Percentiles rank a stretch among this genome's conserved stretches.
Conservation (phyloP, 1,140 invertebrate genomes). For the Formica exsecta region DNA sequence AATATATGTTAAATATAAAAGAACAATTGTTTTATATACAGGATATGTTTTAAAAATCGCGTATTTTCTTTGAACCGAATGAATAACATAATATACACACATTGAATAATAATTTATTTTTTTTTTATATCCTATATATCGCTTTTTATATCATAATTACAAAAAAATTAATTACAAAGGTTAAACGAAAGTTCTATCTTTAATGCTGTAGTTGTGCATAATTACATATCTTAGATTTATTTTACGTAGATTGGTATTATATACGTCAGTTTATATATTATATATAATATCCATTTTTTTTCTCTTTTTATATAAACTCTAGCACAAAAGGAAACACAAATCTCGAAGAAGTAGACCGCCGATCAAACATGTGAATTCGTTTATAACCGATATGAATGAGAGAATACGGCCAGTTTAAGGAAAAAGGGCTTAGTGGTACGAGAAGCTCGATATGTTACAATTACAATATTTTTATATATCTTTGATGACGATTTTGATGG, state of each 20-base stretch:
- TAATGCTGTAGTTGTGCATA: constrained; percentile 28
- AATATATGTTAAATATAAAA: constrained; percentile 3
- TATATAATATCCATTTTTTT: constrained; percentile 13
- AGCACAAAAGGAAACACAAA: constrained; percentile 13
- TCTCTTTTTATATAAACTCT: constrained; percentile 16
- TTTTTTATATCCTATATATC: constrained; percentile 30
- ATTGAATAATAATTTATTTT: constrained; percentile 43
- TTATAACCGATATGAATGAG: constrained; percentile 20
- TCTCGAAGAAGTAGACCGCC: background rate
- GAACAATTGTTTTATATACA: background rate
- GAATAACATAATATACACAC: constrained; percentile 27
- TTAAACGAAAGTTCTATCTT: constrained; percentile 39
- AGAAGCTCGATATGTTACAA: constrained; percentile 81
- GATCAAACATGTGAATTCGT: background rate
- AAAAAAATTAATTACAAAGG: constrained; percentile 54
- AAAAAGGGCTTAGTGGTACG: constrained; percentile 31
- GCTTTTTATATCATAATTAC: constrained; percentile 34
- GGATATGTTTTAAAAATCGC: constrained; percentile 4
- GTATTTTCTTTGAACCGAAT: background rate
- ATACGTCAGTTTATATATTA: background rate
- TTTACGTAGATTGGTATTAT: background rate
- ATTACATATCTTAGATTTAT: constrained; percentile 43
- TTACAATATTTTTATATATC: constrained; percentile 87
- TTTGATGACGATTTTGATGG: constrained; percentile 87
- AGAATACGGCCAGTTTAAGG: constrained; percentile 20